Conservation (phyloP, 2,113 vertebrate genomes). For the Syngnathus typhle region DNA sequence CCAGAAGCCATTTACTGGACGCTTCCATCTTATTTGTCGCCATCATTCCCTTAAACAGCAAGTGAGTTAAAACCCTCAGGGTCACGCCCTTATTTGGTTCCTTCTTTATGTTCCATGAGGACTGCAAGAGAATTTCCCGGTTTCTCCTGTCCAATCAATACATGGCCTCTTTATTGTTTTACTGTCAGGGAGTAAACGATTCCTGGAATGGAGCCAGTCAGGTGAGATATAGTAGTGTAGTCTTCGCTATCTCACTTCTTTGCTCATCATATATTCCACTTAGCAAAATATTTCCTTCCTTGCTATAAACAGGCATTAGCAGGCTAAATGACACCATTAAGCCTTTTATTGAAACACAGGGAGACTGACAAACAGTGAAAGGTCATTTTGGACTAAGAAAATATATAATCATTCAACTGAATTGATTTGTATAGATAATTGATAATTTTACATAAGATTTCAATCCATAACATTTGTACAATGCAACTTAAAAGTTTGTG, state of each 20-base stretch:
- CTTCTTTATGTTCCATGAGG: conserved; percentile 22
- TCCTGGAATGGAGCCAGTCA: conserved; percentile 31
- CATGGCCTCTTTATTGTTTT: conserved; percentile 18
- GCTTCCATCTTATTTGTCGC: conserved; percentile 1
- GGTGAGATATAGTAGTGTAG: conserved; percentile 5
- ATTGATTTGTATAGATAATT: no score
- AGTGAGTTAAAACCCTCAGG: conserved; percentile 27
- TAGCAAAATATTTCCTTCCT: conserved; percentile 43
- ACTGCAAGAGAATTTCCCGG: conserved; percentile 10
- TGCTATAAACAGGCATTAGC: conserved; percentile 39
- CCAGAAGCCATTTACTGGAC: conserved; percentile 22
- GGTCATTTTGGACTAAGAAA: neutral
- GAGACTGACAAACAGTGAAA: conserved; percentile 14
- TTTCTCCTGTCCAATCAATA: conserved; percentile 28
- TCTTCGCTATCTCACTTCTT: conserved; percentile 30
- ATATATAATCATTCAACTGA: neutral
- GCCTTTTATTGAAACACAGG: conserved; percentile 15
- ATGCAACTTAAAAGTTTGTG: no score
- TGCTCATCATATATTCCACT: conserved; percentile 29
- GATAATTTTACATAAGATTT: no score
- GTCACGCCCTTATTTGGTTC: conserved; percentile 13
- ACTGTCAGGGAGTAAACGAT: conserved; percentile 45
- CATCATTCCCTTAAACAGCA: conserved; percentile 9
- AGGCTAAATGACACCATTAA: conserved; percentile 24
- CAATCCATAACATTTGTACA: no score